phyloP scores from a whole-genome alignment of 2,797 vertebrate genomes.

The Labeo calbasu region DNA sequence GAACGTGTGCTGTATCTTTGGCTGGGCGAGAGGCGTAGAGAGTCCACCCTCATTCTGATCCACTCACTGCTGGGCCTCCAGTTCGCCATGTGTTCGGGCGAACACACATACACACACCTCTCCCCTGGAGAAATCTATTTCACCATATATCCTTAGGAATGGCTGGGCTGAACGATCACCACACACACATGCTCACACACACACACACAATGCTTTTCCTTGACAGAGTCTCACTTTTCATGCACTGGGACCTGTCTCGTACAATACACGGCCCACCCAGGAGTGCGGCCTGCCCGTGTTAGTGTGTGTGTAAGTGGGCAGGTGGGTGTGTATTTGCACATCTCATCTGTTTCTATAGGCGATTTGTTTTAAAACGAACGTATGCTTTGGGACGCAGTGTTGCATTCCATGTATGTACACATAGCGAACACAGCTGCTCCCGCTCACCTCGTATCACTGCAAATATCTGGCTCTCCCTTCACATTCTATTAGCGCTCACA shows the following conservation, averaged over 20 bases:
- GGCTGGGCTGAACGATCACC: conserved; percentile 22
- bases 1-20: conserved; percentile 58
- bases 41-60: conserved; percentile 48
- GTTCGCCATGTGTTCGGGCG: conserved; percentile 42
- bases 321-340: conserved; percentile 42
- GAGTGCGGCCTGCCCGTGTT: conserved; percentile 36
- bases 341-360: conserved; percentile 50
- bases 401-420: conserved; percentile 40
- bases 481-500: conserved; percentile 50
- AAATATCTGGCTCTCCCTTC: conserved; percentile 43
- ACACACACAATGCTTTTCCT: conserved; percentile 23
- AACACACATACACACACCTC: conserved; percentile 48
- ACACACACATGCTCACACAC: conserved; percentile 36
- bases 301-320: conserved; percentile 36
- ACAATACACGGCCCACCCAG: conserved; percentile 61
- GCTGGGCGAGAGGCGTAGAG: conserved; percentile 45
- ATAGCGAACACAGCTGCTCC: conserved; percentile 62
- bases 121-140: conserved; percentile 48
- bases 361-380: conserved; percentile 45
- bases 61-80: conserved; percentile 33
- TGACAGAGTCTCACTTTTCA: conserved; percentile 64
- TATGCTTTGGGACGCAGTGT: conserved; percentile 39
- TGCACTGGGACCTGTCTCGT: conserved; percentile 58
- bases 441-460: conserved; percentile 35
- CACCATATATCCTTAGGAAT: conserved; percentile 47